phyloP scores from a whole-genome alignment of 2,888 invertebrate genomes.

The Orchestes rusci region DNA sequence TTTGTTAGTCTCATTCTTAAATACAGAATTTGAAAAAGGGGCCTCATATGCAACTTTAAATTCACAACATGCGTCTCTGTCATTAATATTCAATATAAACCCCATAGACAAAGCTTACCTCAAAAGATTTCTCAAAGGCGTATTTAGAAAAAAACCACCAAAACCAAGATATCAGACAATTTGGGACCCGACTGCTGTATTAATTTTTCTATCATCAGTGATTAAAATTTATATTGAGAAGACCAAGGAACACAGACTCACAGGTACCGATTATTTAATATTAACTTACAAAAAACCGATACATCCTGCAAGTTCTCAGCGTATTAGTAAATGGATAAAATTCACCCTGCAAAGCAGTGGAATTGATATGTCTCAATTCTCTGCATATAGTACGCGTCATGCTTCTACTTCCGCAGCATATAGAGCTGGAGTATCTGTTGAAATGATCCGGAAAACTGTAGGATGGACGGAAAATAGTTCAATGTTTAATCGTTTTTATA shows the following conservation, averaged over 20 bases:
- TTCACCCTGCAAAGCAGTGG: conserved; percentile 7
- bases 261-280: conserved; percentile 4
- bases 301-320: no score
- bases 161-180: conserved; percentile 7
- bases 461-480: no score
- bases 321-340: conserved; percentile 10
- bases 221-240: conserved; percentile 4
- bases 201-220: conserved; percentile 2
- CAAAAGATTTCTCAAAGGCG: conserved; percentile 19
- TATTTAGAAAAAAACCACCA: conserved; percentile 13
- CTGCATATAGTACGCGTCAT: no score
- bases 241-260: conserved; percentile 2
- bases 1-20: conserved; percentile 1
- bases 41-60: conserved; percentile 8
- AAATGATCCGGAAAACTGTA: conserved; percentile 6
- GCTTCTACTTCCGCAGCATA: conserved; percentile 8
- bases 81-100: conserved; percentile 7
- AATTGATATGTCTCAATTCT: no score
- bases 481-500: no score
- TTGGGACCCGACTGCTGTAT: conserved; percentile 7
- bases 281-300: conserved; percentile 8
- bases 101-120: no score
- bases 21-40: conserved; percentile 6
- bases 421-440: conserved; percentile 7
- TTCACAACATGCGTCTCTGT: no score